phyloP scores from a whole-genome alignment of 2,888 invertebrate genomes.

The Agrilus cyanescens region DNA sequence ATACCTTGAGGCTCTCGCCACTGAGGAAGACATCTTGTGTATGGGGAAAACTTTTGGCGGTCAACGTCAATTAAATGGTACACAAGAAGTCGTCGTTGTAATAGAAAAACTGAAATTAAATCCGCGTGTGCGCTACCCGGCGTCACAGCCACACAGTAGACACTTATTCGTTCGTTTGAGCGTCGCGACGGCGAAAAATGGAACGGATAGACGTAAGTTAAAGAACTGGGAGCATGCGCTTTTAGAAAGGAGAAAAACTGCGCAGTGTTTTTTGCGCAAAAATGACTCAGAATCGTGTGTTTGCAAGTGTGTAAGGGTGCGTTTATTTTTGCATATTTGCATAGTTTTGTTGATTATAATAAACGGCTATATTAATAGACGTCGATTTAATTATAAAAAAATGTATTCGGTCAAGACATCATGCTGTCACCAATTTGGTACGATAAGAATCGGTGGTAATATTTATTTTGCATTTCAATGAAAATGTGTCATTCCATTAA shows the following conservation, averaged over 20 bases:
- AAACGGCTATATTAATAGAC: too few species aligned
- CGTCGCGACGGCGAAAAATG: constrained; percentile 34
- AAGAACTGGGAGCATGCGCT: constrained; percentile 22
- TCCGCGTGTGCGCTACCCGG: constrained; percentile 33
- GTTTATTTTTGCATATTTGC: constrained; percentile 24
- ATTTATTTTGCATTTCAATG: too few species aligned
- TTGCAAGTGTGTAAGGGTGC: constrained; percentile 24
- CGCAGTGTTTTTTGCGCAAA: constrained; percentile 20
- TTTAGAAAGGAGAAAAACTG: background rate
- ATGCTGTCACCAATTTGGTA: too few species aligned
- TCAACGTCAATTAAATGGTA: constrained; percentile 29
- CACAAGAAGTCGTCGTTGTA: constrained; percentile 21
- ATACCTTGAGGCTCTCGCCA: constrained; percentile 75
- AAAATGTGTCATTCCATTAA: too few species aligned
- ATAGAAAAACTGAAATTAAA: constrained; percentile 19
- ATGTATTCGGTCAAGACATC: too few species aligned
- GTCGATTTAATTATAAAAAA: too few species aligned
- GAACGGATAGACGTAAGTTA: constrained; percentile 25
- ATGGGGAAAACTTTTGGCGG: constrained; percentile 4
- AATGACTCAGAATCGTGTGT: constrained; percentile 26
- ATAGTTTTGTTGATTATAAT: constrained; percentile 16
- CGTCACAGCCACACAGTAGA: constrained; percentile 44
- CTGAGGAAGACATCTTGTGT: constrained; percentile 29
- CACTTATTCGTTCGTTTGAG: constrained; percentile 49
- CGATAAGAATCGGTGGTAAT: too few species aligned